A percentile compares a stretch with the other conserved stretches of the same genome.
phyloP scores from a whole-genome alignment of 2,113 vertebrate genomes.

The Apodemus speciosus region DNA sequence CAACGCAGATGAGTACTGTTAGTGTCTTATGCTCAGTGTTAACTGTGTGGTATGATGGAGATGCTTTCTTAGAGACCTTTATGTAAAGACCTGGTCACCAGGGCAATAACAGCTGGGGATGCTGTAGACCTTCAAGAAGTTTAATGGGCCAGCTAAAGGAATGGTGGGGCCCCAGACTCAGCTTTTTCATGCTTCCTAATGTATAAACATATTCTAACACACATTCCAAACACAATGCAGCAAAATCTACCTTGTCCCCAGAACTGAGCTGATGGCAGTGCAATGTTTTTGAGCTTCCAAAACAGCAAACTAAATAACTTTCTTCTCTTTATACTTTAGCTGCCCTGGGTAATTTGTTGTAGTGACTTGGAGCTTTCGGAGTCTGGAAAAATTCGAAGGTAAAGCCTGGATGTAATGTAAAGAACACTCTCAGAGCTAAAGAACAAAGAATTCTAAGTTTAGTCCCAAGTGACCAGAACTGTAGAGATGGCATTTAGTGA shows the following conservation, averaged over 20 bases:
- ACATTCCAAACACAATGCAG: too few relatives aligned
- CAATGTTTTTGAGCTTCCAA: background rate
- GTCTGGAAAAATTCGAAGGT: background rate
- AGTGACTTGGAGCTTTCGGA: background rate
- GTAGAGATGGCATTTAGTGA: background rate
- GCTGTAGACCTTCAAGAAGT: background rate
- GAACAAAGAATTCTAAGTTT: background rate
- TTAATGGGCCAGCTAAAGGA: background rate
- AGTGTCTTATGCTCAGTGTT: background rate
- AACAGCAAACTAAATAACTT: background rate
- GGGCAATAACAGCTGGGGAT: accelerated
- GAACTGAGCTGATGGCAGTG: background rate
- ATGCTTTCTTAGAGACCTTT: too few relatives aligned
- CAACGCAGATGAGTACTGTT: background rate
- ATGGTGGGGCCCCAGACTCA: background rate
- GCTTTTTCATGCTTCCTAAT: background rate
- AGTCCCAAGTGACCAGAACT: background rate
- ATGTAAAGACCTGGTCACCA: background rate
- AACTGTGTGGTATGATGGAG: too few relatives aligned
- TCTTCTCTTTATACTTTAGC: background rate
- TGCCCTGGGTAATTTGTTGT: background rate
- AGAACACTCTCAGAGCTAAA: background rate
- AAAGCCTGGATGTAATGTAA: background rate
- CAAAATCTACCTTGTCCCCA: too few relatives aligned
- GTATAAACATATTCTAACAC: background rate